Base-by-base conservation (phyloP, 2,113 vertebrate species). In the Cyprinodon tularosa region DNA sequence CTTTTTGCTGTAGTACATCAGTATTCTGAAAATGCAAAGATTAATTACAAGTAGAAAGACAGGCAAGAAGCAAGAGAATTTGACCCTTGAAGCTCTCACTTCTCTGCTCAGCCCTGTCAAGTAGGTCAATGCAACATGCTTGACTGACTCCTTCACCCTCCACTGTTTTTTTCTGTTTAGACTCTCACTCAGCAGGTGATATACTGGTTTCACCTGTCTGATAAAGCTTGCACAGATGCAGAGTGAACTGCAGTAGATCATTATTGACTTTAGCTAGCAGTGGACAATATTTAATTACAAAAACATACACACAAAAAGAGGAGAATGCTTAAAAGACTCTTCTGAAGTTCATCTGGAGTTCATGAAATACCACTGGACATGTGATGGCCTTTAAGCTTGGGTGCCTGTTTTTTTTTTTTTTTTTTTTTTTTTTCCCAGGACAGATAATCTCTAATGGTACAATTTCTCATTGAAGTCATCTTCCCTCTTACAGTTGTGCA, bases 101-200 rank as follows among this genome's bases (percentile, higher is more conserved):
- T 74, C 73, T 88, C 36, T 15, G 76, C 77, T 84, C 77, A 64
- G 67, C 68, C 11, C 82, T 62, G 81, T 87, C 88, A 90, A 90
- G 81, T 90, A 88, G 89, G 88, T 90, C 91, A 90, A 65, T 47
- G 81, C 76, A 70, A 82, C 84, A 82, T 82, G 86, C 86, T 80
- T 80, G 81, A 89, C 84, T 85, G 86, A 81, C 77, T 63, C 38
- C 38, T n/a, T n/a, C 66, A 22, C 29, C 14, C 8, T 15, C 7
- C 15, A 76, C 84, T 71, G 68, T 80, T n/a, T 66, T 68, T 75
- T 82, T 85, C 76, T 81, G 74, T 81, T 77, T 77, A 47, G 82
- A 64, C 83, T 68, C 64, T 70, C 4, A 36, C 79, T 61, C 70
- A 78, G 77, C 67, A 69, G 72, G 70, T 84, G 88, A 80, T 77